phyloP scores from a whole-genome alignment of 2,113 vertebrate species.

The Sylvietta virens region DNA sequence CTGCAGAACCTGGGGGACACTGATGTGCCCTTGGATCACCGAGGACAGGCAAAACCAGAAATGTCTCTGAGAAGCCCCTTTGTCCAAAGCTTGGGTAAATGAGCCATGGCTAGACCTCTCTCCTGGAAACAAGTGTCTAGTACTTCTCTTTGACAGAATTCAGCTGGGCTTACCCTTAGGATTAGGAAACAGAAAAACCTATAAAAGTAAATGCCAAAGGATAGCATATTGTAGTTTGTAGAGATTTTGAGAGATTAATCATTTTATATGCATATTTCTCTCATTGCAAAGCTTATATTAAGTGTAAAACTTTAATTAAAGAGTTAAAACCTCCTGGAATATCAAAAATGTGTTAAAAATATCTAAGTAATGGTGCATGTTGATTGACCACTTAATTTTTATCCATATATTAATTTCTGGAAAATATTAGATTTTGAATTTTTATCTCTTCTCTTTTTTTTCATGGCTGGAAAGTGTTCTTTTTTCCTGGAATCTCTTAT shows the following conservation, averaged over 20 bases:
- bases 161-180: background rate
- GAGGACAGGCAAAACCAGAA: background rate
- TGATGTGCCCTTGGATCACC: background rate
- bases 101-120: background rate
- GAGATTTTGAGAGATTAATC: background rate
- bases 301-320: background rate
- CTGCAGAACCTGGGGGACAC: background rate
- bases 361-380: background rate
- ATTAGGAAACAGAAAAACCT: background rate
- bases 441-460: background rate
- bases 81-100: background rate
- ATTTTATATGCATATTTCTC: background rate
- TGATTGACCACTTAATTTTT: background rate
- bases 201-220: background rate
- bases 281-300: background rate
- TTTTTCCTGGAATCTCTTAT: background rate
- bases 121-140: background rate
- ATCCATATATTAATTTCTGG: background rate
- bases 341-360: background rate
- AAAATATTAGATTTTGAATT: background rate
- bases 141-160: background rate
- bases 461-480: background rate
- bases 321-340: background rate
- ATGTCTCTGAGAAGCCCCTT: background rate
- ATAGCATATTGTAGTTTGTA: background rate